phyloP scores from a whole-genome alignment of 37 sponge, comb jelly and placozoan genomes.

The Halichondria panicea region DNA sequence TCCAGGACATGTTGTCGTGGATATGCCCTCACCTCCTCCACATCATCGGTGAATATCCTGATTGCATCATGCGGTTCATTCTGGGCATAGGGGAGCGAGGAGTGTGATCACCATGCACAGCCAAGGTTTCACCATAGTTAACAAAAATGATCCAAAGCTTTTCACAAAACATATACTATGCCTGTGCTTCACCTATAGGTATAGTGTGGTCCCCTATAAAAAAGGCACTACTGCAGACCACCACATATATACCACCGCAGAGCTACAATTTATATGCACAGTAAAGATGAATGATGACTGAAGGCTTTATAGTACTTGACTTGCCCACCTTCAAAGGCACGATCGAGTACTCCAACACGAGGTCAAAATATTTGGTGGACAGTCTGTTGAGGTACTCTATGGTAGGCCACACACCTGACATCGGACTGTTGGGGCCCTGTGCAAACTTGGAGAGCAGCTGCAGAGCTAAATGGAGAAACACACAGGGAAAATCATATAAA shows the following conservation, averaged over 20 bases:
- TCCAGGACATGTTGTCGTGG: slow-evolving; percentile 58
- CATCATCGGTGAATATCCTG: slow-evolving; percentile 83
- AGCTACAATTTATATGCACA: too few relatives aligned
- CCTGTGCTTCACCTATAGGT: too few relatives aligned
- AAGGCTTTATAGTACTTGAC: background rate
- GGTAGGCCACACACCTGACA: slow-evolving; percentile 57
- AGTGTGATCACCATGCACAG: background rate
- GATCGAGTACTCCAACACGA: slow-evolving; percentile 75
- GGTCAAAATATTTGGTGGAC: slow-evolving; percentile 31
- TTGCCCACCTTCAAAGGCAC: too few relatives aligned
- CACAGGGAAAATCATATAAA: background rate
- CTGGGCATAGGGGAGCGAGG: background rate
- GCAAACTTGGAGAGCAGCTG: slow-evolving; percentile 38
- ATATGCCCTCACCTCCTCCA: slow-evolving; percentile 56
- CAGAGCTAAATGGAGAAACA: slow-evolving; percentile 30
- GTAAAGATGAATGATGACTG: background rate
- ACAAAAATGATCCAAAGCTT: too few relatives aligned
- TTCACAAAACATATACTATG: too few relatives aligned
- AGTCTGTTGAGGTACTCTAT: slow-evolving; percentile 83
- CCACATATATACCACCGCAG: too few relatives aligned
- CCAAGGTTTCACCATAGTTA: too few relatives aligned
- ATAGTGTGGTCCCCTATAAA: too few relatives aligned
- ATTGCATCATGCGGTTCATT: slow-evolving; percentile 37
- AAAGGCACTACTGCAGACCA: too few relatives aligned
- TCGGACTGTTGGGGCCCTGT: slow-evolving; percentile 15